Evolutionary conservation across 2,797 vertebrate species (phyloP).

Genomic region (Todus mexicanus): DNA sequence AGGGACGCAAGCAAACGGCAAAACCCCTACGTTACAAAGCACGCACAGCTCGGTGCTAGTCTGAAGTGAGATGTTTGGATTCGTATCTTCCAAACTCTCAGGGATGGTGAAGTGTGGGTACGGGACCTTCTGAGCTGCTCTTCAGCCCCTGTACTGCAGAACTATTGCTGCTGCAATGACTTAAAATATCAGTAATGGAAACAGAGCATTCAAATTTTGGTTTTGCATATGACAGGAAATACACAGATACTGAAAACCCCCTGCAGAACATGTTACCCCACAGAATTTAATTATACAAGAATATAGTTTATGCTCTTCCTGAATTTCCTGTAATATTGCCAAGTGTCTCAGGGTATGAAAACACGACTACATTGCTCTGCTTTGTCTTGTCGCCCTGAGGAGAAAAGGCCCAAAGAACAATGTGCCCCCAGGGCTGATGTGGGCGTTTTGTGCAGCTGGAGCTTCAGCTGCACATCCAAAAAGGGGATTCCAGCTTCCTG

Average conservation of each 20-base stretch:
- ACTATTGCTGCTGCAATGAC: background rate
- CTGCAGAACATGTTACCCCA: background rate
- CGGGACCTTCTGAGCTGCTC: background rate
- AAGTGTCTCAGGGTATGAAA: background rate
- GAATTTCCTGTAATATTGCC: background rate
- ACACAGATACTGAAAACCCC: rapidly evolving
- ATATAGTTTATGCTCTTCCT: background rate
- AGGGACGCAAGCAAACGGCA: background rate
- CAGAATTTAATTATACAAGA: background rate
- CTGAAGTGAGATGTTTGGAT: background rate
- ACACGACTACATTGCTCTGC: background rate
- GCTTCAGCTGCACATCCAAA: background rate
- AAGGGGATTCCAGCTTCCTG: background rate
- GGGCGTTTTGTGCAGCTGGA: background rate
- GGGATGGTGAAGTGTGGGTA: background rate
- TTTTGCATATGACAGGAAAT: background rate
- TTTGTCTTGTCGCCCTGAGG: background rate
- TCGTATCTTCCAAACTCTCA: rapidly evolving
- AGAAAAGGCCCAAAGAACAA: background rate
- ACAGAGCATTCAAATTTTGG: background rate
- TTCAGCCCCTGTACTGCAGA: background rate
- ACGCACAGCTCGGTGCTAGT: background rate
- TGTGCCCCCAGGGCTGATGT: background rate
- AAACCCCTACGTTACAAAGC: background rate
- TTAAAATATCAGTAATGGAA: background rate